Conservation (phyloP, 2,888 invertebrate species). For the Sussaba pulchella region DNA sequence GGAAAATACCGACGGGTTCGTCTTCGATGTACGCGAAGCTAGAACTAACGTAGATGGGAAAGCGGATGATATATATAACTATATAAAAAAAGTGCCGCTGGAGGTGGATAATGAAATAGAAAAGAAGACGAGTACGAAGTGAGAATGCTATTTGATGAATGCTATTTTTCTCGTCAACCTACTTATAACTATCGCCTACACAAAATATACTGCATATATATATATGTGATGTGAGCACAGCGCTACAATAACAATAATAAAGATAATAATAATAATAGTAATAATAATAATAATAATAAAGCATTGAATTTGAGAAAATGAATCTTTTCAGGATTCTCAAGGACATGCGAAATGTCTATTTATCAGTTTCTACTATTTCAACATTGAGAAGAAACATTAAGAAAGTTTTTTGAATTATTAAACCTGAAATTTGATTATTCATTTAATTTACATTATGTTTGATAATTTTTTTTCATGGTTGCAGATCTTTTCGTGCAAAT, state of each 20-base stretch:
- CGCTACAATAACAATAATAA: neutral
- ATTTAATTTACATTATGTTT: neutral
- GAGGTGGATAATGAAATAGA: neutral
- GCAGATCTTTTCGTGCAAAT: too few species aligned
- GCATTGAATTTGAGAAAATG: slow-evolving; percentile 7
- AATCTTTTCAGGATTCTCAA: neutral
- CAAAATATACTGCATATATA: too few species aligned
- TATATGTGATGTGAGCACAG: too few species aligned
- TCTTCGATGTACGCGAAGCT: slow-evolving; percentile 11
- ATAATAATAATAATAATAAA: slow-evolving; percentile 3
- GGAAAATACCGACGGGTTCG: slow-evolving; percentile 58
- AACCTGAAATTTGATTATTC: neutral
- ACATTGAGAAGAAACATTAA: neutral
- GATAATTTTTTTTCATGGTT: neutral
- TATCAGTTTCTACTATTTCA: neutral
- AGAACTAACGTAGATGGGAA: slow-evolving; percentile 18
- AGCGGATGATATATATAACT: slow-evolving; percentile 29
- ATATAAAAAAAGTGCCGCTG: neutral
- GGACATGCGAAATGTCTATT: neutral
- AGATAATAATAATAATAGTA: too few species aligned
- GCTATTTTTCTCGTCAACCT: slow-evolving; percentile 1
- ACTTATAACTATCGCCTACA: slow-evolving; percentile 8
- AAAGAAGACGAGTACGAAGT: slow-evolving; percentile 6
- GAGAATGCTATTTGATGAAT: slow-evolving; percentile 16
- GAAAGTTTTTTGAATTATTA: neutral